Conservation (phyloP, 2,113 vertebrate genomes). For the Aegithalos caudatus region DNA sequence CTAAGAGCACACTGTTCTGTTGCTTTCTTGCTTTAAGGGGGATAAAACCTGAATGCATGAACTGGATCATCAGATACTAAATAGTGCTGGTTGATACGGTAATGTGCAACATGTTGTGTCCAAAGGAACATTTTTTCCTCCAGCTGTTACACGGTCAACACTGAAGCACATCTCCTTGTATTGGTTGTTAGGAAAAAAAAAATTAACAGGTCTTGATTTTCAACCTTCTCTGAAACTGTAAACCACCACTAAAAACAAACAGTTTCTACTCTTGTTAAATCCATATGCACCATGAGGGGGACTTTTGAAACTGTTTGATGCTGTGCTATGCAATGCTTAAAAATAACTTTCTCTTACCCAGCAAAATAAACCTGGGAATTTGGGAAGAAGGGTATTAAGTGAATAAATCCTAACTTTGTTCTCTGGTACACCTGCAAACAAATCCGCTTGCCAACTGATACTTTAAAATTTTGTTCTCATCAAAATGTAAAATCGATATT, state of each 20-base stretch:
- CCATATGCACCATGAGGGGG: background rate
- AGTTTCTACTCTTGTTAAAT: background rate
- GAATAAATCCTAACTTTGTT: conserved; percentile 2
- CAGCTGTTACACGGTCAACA: background rate
- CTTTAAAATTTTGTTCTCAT: background rate
- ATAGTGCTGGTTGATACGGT: background rate
- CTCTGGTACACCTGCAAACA: conserved; percentile 15
- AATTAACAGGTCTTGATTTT: background rate
- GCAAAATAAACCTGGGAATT: conserved; percentile 2
- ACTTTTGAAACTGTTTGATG: background rate
- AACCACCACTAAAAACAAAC: background rate
- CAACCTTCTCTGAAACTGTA: background rate
- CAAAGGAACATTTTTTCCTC: background rate
- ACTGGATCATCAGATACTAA: background rate
- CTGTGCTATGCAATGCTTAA: background rate
- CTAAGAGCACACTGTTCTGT: background rate
- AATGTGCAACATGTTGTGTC: background rate
- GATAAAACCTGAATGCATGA: background rate
- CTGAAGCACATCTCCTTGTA: background rate
- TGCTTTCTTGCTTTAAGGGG: background rate
- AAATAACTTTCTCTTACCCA: background rate
- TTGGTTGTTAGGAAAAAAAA: background rate
- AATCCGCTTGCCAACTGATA: background rate
- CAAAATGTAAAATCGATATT: background rate
- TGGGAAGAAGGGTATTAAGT: background rate